These are phyloP conservation scores for Anoplopoma fimbria DNA, from an alignment of 2,113 vertebrate genomes.

Conservation along the genomic window DNA sequence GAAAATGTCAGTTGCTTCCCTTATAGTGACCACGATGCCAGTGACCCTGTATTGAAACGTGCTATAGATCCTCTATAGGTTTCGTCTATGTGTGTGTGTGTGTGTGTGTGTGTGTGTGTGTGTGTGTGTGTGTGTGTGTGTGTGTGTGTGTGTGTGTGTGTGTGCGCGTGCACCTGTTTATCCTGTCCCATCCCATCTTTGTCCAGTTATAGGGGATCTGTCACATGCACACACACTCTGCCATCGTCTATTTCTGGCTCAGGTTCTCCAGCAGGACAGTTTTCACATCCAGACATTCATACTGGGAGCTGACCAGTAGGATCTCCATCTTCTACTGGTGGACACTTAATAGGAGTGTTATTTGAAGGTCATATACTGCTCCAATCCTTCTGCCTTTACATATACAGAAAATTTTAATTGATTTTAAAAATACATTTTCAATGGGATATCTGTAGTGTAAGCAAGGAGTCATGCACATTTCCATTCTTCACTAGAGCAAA, in stretches of 20 bases:
- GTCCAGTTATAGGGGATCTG: conserved; percentile 33
- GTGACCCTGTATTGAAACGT: background rate
- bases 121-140: background rate
- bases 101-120: background rate
- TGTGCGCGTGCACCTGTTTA: conserved; percentile 33
- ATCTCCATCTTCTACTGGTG: background rate
- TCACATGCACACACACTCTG: conserved; percentile 11
- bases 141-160: conserved; percentile 1
- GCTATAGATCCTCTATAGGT: too few relatives aligned
- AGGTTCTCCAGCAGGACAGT: background rate
- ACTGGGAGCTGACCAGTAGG: background rate
- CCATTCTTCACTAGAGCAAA: background rate
- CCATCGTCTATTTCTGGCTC: background rate
- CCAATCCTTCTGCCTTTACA: background rate
- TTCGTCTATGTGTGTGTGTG: background rate
- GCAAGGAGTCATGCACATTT: background rate
- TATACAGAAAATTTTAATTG: too few relatives aligned
- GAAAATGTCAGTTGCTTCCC: background rate
- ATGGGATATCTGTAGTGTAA: background rate
- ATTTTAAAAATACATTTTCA: background rate
- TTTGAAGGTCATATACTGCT: background rate
- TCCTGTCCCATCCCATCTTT: conserved; percentile 48
- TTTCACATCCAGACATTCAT: background rate
- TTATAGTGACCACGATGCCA: conserved; percentile 4
- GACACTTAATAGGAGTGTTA: background rate